These are phyloP conservation scores for Sebastes vulpes DNA, from an alignment of 2,797 vertebrate species.

Conservation along the genomic window DNA sequence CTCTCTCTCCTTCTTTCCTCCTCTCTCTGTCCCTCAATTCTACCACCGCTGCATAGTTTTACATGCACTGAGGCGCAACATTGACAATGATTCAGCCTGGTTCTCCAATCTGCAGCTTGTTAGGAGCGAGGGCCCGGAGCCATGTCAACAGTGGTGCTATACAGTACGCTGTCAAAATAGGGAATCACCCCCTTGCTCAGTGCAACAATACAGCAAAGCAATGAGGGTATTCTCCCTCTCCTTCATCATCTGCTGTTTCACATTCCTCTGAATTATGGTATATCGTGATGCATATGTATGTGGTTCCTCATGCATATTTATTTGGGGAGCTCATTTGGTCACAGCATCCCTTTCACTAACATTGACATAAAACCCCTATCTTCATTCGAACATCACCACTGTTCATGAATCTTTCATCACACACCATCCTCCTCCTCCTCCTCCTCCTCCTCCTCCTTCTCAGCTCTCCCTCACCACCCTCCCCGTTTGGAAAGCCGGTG, in stretches of 20 bases:
- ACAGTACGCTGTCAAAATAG: slow-evolving; percentile 22
- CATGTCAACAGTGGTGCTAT: slow-evolving; percentile 23
- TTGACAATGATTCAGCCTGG: slow-evolving; percentile 35
- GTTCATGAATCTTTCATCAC: slow-evolving; percentile 78
- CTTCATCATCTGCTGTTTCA: not conserved
- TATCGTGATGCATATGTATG: slow-evolving; percentile 3
- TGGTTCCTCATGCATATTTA: slow-evolving; percentile 29
- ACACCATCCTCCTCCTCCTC: not conserved
- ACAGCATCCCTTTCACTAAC: slow-evolving; percentile 44
- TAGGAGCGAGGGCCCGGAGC: slow-evolving; percentile 47
- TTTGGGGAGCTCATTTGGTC: slow-evolving; percentile 21
- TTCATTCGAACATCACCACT: slow-evolving; percentile 55
- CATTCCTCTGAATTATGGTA: not conserved
- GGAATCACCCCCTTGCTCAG: slow-evolving; percentile 22
- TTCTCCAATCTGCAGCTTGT: slow-evolving; percentile 50
- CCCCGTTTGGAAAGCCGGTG: slow-evolving; percentile 36
- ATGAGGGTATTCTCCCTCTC: not conserved
- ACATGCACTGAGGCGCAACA: slow-evolving; percentile 49
- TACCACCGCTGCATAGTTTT: slow-evolving; percentile 63
- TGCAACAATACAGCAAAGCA: slow-evolving; percentile 3
- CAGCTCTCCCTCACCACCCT: slow-evolving; percentile 18
- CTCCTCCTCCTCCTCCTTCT: not conserved
- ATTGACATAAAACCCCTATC: slow-evolving; percentile 51
- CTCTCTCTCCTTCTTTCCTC: not conserved
- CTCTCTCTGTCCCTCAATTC: slow-evolving; percentile 14